These are phyloP conservation scores for Eilema sororculum DNA, from an alignment of 2,888 invertebrate genomes.

Conservation along the genomic window DNA sequence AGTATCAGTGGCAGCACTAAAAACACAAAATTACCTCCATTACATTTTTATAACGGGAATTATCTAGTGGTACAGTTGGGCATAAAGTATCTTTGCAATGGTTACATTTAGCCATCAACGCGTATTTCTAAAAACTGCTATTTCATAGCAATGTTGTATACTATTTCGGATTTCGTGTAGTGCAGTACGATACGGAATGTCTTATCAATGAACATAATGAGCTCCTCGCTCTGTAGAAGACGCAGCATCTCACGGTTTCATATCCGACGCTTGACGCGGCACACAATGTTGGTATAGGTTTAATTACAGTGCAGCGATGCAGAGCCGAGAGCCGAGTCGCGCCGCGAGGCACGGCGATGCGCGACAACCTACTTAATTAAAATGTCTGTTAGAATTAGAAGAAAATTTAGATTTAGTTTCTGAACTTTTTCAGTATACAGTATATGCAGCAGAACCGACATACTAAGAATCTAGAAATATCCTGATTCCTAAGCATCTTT, in stretches of 20 bases:
- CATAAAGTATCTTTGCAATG: too few species aligned
- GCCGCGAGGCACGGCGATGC: constrained; percentile 1
- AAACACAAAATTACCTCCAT: too few species aligned
- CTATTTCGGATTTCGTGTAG: background rate
- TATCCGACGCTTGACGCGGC: background rate
- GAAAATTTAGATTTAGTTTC: background rate
- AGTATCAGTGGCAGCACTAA: too few species aligned
- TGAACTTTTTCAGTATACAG: background rate
- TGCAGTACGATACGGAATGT: background rate
- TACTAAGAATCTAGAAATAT: too few species aligned
- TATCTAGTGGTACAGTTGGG: too few species aligned
- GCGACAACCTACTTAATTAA: constrained; percentile 29
- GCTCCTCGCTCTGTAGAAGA: background rate
- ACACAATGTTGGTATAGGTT: constrained; percentile 16
- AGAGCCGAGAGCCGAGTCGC: constrained; percentile 18
- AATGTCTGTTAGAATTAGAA: constrained; percentile 17
- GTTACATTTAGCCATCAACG: too few species aligned
- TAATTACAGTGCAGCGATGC: constrained; percentile 24
- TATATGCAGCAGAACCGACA: too few species aligned
- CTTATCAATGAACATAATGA: background rate
- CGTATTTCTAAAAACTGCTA: too few species aligned
- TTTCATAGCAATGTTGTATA: too few species aligned
- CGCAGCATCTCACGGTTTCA: background rate
- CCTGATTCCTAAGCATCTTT: too few species aligned
- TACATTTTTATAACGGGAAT: too few species aligned